Conservation (phyloP, 2,797 vertebrate species). For the Microhierax caerulescens region DNA sequence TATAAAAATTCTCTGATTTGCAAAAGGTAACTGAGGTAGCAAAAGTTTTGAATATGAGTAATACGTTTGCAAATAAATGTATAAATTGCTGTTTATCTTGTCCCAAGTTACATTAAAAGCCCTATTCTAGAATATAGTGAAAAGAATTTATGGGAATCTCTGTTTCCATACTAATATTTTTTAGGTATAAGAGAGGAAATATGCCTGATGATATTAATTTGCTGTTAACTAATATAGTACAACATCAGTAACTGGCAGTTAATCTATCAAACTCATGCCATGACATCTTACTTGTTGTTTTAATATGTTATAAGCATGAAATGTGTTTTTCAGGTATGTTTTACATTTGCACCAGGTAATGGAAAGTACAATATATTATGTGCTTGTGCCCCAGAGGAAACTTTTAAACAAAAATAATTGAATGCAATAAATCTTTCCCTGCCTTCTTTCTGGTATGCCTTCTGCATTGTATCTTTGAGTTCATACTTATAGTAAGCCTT, state of each 20-base stretch:
- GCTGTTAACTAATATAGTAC: constrained; percentile 78
- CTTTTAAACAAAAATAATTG: constrained; percentile 80
- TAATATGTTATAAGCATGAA: constrained; percentile 76
- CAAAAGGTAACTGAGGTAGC: background rate
- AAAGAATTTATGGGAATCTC: constrained; percentile 42
- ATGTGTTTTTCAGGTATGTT: constrained; percentile 80
- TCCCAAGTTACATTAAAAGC: constrained; percentile 3
- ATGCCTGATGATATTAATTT: constrained; percentile 79
- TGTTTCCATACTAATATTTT: constrained; percentile 57
- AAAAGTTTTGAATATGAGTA: background rate
- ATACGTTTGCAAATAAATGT: background rate
- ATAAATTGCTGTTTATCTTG: constrained; percentile 29
- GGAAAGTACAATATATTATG: constrained; percentile 81
- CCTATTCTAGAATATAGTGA: background rate
- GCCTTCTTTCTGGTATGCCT: constrained; percentile 37
- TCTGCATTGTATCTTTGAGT: constrained; percentile 58
- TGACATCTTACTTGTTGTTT: constrained; percentile 78
- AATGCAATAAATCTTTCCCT: constrained; percentile 77
- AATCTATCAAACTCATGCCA: constrained; percentile 76
- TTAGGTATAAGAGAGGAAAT: constrained; percentile 68
- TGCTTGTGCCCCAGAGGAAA: constrained; percentile 76
- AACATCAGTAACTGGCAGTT: constrained; percentile 75
- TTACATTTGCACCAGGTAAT: constrained; percentile 81
- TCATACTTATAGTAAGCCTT: background rate
- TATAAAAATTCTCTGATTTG: background rate